These are phyloP conservation scores for Apaloderma vittatum DNA, from an alignment of 2,113 vertebrate genomes.

Conservation along the genomic window DNA sequence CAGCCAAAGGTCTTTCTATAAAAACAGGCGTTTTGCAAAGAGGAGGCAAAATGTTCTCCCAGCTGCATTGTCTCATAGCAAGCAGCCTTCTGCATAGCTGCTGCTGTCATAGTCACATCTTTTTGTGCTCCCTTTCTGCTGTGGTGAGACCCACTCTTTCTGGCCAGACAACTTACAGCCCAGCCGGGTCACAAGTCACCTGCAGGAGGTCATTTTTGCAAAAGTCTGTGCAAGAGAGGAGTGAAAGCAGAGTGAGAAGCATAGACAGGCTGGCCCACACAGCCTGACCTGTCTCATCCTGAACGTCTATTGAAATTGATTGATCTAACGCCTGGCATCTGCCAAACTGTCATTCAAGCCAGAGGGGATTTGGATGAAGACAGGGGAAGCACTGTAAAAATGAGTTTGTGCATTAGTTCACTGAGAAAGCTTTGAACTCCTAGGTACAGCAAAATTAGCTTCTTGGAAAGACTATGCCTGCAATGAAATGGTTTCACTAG, in stretches of 20 bases:
- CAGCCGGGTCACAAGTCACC: not conserved
- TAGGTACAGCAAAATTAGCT: conserved; percentile 48
- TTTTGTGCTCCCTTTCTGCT: not conserved
- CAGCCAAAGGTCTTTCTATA: not conserved
- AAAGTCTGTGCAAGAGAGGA: not conserved
- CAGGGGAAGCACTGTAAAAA: conserved; percentile 71
- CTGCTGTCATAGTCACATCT: not conserved
- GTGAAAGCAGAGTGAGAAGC: not conserved
- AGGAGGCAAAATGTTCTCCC: not conserved
- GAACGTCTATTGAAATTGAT: conserved; percentile 83
- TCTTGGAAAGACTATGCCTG: conserved; percentile 43
- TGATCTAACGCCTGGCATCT: conserved; percentile 86
- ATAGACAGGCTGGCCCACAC: conserved; percentile 43
- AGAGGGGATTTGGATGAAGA: conserved; percentile 80
- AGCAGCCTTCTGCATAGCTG: not conserved
- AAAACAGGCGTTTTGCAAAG: not conserved
- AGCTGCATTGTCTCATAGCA: not conserved
- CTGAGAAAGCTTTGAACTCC: conserved; percentile 74
- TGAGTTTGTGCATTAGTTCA: conserved; percentile 63
- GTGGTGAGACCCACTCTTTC: not conserved
- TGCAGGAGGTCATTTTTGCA: not conserved
- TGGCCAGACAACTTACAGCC: not conserved
- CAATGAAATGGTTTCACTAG: conserved; percentile 29
- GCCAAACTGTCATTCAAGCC: conserved; percentile 85
- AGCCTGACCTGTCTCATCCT: conserved; percentile 59